Percentiles rank a stretch among this genome's conserved stretches.
phyloP scores from a whole-genome alignment of 2,888 invertebrate species.

The Ptycholaimellus sp. region DNA sequence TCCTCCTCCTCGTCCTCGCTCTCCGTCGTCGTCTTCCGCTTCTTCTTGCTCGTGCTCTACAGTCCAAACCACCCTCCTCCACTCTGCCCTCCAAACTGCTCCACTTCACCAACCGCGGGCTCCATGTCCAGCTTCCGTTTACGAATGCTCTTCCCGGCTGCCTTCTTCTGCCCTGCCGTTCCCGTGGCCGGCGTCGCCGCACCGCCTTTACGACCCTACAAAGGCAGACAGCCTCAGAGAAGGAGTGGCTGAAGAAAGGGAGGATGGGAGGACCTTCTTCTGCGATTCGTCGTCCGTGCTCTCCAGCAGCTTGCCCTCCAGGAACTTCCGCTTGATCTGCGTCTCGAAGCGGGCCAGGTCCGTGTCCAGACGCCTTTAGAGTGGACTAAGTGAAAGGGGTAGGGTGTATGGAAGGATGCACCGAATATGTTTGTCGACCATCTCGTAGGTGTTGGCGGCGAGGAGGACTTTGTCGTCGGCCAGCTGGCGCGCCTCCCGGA shows the following conservation, averaged over 20 bases:
- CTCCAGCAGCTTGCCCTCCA: constrained; percentile 1
- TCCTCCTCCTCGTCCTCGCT: no score
- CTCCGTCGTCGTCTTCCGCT: no score
- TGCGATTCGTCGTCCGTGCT: neutral
- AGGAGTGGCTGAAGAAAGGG: no score
- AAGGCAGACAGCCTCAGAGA: no score
- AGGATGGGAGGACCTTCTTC: neutral
- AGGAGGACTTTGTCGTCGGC: constrained; percentile 90
- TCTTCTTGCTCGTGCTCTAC: no score
- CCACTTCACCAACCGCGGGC: no score
- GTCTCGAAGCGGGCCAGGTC: constrained; percentile 86
- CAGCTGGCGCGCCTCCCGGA: constrained; percentile 77
- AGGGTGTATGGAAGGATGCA: no score
- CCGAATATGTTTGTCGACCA: constrained; percentile 59
- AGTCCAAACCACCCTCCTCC: no score
- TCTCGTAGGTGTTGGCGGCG: constrained; percentile 88
- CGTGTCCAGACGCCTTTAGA: constrained; percentile 71
- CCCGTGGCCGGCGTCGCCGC: neutral
- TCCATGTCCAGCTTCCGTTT: neutral
- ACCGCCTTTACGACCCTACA: no score
- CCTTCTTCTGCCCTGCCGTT: neutral
- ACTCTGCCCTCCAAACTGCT: no score
- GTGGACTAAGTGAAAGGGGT: no score
- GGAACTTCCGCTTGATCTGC: constrained; percentile 66
- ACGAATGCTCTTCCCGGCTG: neutral